phyloP scores from a whole-genome alignment of 1,140 invertebrate species.

The Tribolium madens region DNA sequence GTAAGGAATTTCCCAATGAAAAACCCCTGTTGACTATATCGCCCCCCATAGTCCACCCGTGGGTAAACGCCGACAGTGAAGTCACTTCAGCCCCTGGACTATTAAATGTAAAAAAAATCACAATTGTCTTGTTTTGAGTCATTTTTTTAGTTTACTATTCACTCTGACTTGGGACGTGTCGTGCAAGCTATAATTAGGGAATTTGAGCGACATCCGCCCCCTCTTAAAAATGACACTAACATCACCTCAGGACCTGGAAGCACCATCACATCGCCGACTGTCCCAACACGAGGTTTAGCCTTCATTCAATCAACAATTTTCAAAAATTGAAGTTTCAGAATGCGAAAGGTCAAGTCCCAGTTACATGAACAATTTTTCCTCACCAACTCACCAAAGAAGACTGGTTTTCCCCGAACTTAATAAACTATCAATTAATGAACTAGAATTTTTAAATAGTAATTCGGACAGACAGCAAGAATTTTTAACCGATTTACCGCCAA shows the following conservation, averaged over 20 bases:
- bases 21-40: slow-evolving; percentile 77
- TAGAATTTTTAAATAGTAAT: slow-evolving; percentile 76
- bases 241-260: slow-evolving; percentile 59
- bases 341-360: slow-evolving; percentile 59
- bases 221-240: slow-evolving; percentile 65
- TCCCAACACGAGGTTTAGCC: slow-evolving; percentile 64
- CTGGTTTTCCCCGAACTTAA: slow-evolving; percentile 75
- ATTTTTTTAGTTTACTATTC: slow-evolving; percentile 74
- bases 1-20: slow-evolving; percentile 79
- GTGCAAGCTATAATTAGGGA: slow-evolving; percentile 83
- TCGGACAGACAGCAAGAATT: slow-evolving; percentile 78
- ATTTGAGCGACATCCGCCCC: slow-evolving; percentile 76
- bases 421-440: slow-evolving; percentile 75
- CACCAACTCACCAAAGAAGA: slow-evolving; percentile 51
- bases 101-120: slow-evolving; percentile 71
- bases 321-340: slow-evolving; percentile 48
- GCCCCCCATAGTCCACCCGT: slow-evolving; percentile 76
- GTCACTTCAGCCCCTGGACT: slow-evolving; percentile 78
- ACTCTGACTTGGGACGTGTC: slow-evolving; percentile 82
- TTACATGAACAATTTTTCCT: slow-evolving; percentile 57
- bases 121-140: slow-evolving; percentile 8
- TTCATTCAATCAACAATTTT: too few relatives aligned
- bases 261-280: slow-evolving; percentile 62
- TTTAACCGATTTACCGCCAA: slow-evolving; percentile 74
- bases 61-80: slow-evolving; percentile 75